Base-by-base conservation (phyloP, 2,888 invertebrate species). In the Aproaerema taeniolella region DNA sequence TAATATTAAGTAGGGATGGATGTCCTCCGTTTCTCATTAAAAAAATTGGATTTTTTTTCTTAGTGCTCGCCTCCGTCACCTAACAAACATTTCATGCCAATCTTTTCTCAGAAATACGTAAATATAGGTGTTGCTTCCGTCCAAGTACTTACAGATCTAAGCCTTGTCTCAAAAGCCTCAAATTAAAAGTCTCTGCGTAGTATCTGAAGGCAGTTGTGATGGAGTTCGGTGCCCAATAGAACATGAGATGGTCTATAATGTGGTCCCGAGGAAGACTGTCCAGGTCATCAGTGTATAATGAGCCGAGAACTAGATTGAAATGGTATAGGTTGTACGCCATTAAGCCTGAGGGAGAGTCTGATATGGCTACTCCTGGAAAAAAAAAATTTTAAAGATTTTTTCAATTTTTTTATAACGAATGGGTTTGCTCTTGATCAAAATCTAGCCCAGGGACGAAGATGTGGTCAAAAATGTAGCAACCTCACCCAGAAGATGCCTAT, bases 301-400 rank as follows among this genome's bases (percentile, higher is more conserved):
- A 4, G 4, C 20, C 20, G 4, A 20, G 8, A 20, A 4, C 4
- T 20, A 20, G 20, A 35, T 38, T 8, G 92, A 91, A 76, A 95
- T 95, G 96, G 63, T 96, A 95, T 11, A 96, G 65, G 39, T 95
- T 91, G 55, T 95, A 96, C 0, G 92, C 93, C 0, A 95, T 92
- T 31, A 96, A 78, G 14, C 94, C 95, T 1, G 91, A 88, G 0
- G 96, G 96, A 0, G 94, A 93, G 52, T 95, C 93, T 8, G 87
- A 77, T 10, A 96, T 67, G 0, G 86, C 92, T 1, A 89, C 82
- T 11, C 94, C 93, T 92, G 53, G 10, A 10, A 16, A 28, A 6
- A 8, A 8, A 20, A 20, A 20, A 6, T 6, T 20, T 20, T 20
- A n/a, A n/a, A n/a, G n/a, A n/a, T n/a, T n/a, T n/a, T n/a, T n/a